Evolutionary conservation across 2,113 vertebrate species (phyloP).

Genomic region (Manacus vitellinus): DNA sequence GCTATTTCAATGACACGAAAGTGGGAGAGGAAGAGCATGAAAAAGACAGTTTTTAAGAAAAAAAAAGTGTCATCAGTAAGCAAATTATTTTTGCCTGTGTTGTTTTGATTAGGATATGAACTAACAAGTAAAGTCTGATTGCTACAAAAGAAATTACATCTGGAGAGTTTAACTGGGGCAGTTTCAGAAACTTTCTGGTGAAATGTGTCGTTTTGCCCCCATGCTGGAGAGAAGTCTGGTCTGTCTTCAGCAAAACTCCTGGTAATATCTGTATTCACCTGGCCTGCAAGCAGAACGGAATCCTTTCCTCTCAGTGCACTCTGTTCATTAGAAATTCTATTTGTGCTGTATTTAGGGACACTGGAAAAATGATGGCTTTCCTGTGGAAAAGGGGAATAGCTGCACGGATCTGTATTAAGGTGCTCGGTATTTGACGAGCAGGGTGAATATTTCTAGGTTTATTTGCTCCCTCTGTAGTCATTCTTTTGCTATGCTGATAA

Average conservation of each 20-base stretch:
- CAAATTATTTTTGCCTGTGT: constrained; percentile 69
- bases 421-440: background rate
- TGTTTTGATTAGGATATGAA: constrained; percentile 70
- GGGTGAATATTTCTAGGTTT: background rate
- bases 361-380: background rate
- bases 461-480: background rate
- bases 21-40: constrained; percentile 63
- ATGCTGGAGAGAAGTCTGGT: background rate
- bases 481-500: background rate
- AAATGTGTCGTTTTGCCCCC: background rate
- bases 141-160: constrained; percentile 70
- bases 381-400: background rate
- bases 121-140: constrained; percentile 71
- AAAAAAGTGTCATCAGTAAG: constrained; percentile 66
- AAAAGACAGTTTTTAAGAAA: constrained; percentile 52
- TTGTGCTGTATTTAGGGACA: background rate
- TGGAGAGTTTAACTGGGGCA: constrained; percentile 61
- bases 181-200: constrained; percentile 37
- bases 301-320: background rate
- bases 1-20: constrained; percentile 57
- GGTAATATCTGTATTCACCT: background rate
- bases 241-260: background rate
- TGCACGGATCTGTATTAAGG: fast-evolving
- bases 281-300: background rate
- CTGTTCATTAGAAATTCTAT: background rate